Evolutionary conservation across 2,113 vertebrate species (phyloP).

Genomic region (Gallinago jamesoni): DNA sequence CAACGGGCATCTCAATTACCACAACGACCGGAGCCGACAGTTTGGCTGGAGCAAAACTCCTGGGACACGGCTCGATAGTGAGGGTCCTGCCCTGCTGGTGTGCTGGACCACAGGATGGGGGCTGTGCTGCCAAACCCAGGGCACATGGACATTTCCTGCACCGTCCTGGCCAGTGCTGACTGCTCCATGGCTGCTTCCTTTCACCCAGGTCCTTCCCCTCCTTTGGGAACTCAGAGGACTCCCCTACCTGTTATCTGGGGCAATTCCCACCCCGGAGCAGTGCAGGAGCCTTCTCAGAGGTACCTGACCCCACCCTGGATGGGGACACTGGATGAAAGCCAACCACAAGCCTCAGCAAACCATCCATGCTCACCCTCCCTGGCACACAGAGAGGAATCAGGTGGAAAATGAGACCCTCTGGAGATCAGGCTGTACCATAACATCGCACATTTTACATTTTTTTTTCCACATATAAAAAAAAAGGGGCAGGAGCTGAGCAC

Average conservation of each 20-base stretch:
- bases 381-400: not conserved
- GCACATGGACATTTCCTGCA: not conserved
- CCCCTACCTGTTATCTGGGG: not conserved
- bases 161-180: not conserved
- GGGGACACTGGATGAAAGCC: not conserved
- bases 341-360: not conserved
- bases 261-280: not conserved
- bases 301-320: not conserved
- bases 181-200: not conserved
- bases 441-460: not conserved
- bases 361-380: not conserved
- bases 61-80: rapidly evolving
- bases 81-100: not conserved
- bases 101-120: rapidly evolving
- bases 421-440: not conserved
- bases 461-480: not conserved
- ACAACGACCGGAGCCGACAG: rapidly evolving
- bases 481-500: not conserved
- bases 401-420: not conserved
- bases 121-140: not conserved
- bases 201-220: not conserved
- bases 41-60: not conserved
- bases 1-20: not conserved
- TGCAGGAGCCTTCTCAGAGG: not conserved
- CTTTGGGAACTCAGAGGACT: not conserved